Evolutionary conservation across 2,113 vertebrate species (phyloP), one percentile per base, ranked within the genome.

Genomic region (Oreochromis tanganicae): DNA sequence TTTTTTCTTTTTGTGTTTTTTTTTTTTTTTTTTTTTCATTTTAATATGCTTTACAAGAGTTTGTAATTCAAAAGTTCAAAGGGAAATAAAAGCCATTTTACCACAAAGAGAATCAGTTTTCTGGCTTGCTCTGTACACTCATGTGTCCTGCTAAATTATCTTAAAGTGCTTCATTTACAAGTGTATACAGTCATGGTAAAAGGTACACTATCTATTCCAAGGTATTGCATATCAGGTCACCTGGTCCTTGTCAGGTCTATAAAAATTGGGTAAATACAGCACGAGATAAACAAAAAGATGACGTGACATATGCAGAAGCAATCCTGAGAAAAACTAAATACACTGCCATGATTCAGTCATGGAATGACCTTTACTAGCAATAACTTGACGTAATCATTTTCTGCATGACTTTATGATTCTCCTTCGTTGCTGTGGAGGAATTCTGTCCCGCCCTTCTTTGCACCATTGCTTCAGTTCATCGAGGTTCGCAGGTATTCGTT

Each of bases 51-150:
- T 82, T 83, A 78, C 80, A 89, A 85, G 32, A 80, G 73, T 86
- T 50, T 92, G 82, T 82, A 50, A 13, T 63, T 54, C 87, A 21
- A 66, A 46, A 46, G 48, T 79, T 85, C 27, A 61, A 88, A 88
- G 24, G 89, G 85, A 93, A 95, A 94, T 21, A 94, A 95, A 95
- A 94, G 85, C 89, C 83, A 93, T 94, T 89, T 88, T 91, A 85
- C 86, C 50, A 85, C 79, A 90, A 88, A 56, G n/a, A 83, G 46
- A 24, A 87, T 6, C 0, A 55, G 82, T 56, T 8, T 82, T 84
- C 85, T 32, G 75, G 7, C 2, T 84, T 82, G 17, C 21, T 56
- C 82, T 81, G 4, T 54, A 4, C 52, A 6, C 16, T 19, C 1
- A 56, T 75, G 6, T 61, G 32, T 48, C 14, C 7, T 10, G 7